Conservation (phyloP, 2,113 vertebrate genomes). For the Thunnus thynnus region DNA sequence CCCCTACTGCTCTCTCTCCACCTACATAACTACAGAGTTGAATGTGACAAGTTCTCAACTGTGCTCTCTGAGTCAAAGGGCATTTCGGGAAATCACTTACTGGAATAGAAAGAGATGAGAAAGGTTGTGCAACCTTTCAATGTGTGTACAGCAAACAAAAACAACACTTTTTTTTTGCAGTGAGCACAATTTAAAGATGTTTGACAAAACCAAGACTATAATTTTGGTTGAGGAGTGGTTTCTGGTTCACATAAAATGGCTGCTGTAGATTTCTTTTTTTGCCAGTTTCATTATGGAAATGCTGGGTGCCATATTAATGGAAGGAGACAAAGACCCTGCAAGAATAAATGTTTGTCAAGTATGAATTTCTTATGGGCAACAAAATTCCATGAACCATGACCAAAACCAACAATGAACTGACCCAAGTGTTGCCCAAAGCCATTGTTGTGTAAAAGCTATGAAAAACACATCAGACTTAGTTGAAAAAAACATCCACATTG, state of each 20-base stretch:
- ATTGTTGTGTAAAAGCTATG: not conserved
- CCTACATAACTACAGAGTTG: slow-evolving; percentile 8
- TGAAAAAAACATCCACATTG: too few species aligned
- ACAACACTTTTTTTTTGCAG: not conserved
- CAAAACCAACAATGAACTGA: too few species aligned
- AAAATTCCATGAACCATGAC: not conserved
- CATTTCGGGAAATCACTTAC: not conserved
- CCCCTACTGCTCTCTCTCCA: not conserved
- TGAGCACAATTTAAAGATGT: not conserved
- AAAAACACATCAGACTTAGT: not conserved
- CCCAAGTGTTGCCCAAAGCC: too few species aligned
- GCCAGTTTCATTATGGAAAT: not conserved
- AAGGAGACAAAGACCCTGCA: not conserved
- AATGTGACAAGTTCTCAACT: not conserved
- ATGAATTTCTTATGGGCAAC: too few species aligned
- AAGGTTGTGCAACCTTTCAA: not conserved
- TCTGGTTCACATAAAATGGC: too few species aligned
- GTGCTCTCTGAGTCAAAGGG: not conserved
- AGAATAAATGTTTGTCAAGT: too few species aligned
- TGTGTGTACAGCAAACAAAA: not conserved
- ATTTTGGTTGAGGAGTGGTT: too few species aligned
- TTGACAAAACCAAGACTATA: not conserved
- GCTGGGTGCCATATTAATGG: not conserved
- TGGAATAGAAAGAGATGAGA: not conserved
- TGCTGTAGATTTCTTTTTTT: not conserved